These are phyloP conservation scores for Rhagoletis zephyria DNA, from an alignment of 1,140 invertebrate species.

Conservation along the genomic window DNA sequence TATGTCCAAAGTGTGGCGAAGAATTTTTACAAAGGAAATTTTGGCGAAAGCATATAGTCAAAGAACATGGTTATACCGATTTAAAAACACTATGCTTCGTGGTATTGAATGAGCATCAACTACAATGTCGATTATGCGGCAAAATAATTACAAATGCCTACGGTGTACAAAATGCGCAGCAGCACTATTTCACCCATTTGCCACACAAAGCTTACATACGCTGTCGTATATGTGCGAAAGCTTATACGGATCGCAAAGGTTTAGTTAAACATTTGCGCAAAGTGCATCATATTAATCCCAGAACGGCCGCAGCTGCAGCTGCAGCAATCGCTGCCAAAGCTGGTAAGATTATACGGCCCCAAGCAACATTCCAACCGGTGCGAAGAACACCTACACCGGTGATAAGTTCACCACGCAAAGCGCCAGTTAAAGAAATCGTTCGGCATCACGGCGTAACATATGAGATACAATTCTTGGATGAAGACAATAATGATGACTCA, in stretches of 20 bases:
- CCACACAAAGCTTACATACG: conserved; percentile 67
- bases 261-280: conserved; percentile 68
- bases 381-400: neutral
- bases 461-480: conserved; percentile 68
- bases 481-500: conserved; percentile 62
- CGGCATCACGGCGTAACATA: conserved; percentile 62
- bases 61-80: conserved; percentile 67
- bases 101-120: conserved; percentile 65
- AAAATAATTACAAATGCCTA: conserved; percentile 71
- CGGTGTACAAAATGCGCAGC: conserved; percentile 70
- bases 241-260: conserved; percentile 69
- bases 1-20: conserved; percentile 68
- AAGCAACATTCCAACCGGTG: neutral
- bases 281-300: conserved; percentile 59
- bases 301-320: neutral
- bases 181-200: conserved; percentile 68
- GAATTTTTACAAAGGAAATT: conserved; percentile 69
- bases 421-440: conserved; percentile 56
- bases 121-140: conserved; percentile 67
- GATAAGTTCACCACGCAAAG: conserved; percentile 14
- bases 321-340: neutral
- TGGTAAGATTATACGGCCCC: neutral
- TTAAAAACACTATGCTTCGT: conserved; percentile 66
- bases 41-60: conserved; percentile 68
- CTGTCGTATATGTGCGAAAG: conserved; percentile 67